Evolutionary conservation across 2,113 vertebrate genomes (phyloP).

Genomic region (Lycaon pictus): DNA sequence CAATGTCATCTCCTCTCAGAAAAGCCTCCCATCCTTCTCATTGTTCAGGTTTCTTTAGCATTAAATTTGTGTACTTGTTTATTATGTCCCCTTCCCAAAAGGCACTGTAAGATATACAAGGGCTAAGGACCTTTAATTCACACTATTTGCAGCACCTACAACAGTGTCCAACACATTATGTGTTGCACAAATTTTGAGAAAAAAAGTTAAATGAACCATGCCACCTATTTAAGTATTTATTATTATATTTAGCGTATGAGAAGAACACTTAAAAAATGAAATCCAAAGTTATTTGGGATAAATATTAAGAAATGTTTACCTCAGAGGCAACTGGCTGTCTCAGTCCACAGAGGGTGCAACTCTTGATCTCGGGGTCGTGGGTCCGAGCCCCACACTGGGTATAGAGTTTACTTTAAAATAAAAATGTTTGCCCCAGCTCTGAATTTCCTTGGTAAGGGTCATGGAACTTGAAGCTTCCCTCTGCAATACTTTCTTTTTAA

Average conservation of each 20-base stretch:
- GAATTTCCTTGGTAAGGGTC: constrained; percentile 21
- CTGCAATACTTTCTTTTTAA: background rate
- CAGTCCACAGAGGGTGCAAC: background rate
- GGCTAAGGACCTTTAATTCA: background rate
- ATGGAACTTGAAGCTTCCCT: background rate
- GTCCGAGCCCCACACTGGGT: background rate
- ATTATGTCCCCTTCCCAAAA: background rate
- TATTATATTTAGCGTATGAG: background rate
- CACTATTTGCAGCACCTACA: background rate
- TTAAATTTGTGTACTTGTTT: background rate
- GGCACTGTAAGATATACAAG: background rate
- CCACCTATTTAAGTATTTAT: background rate
- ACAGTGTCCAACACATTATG: background rate
- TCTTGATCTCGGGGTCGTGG: background rate
- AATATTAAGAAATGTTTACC: background rate
- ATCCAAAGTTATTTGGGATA: background rate
- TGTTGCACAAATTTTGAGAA: background rate
- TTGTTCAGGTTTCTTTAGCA: background rate
- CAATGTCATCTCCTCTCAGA: background rate
- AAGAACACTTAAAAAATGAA: constrained; percentile 26
- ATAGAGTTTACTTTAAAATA: background rate
- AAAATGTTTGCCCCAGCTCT: background rate
- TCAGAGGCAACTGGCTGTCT: background rate
- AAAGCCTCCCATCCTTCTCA: background rate
- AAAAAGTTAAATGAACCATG: background rate